phyloP scores from a whole-genome alignment of 2,113 vertebrate genomes.

The Erythrolamprus reginae region DNA sequence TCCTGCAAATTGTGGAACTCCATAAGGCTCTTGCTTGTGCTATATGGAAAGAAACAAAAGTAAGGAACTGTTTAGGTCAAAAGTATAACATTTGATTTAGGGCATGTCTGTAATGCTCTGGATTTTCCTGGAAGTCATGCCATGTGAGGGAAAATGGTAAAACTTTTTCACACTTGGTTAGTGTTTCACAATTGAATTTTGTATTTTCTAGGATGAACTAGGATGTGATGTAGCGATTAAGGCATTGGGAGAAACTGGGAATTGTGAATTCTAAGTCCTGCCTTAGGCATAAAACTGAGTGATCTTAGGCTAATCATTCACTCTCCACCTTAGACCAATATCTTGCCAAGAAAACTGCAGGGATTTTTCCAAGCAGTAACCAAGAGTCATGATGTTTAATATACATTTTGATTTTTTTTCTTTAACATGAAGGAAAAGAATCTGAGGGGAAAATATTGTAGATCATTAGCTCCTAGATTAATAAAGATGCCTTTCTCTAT shows the following conservation, averaged over 20 bases:
- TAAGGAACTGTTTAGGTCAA: neutral
- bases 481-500: neutral
- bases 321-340: neutral
- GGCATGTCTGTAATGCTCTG: neutral
- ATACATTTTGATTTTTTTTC: neutral
- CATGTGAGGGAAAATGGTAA: neutral
- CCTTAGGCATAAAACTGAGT: neutral
- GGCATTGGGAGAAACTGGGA: neutral
- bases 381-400: neutral
- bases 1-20: neutral
- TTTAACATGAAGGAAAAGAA: neutral
- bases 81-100: neutral
- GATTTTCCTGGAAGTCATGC: neutral
- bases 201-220: neutral
- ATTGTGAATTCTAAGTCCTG: neutral
- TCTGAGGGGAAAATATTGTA: neutral
- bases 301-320: neutral
- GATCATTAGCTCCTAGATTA: neutral
- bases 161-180: neutral
- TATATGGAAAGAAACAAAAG: neutral
- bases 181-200: neutral
- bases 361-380: neutral
- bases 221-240: neutral
- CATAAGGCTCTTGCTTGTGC: neutral
- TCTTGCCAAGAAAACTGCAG: neutral